These are phyloP conservation scores for Microctonus hyperodae DNA, from an alignment of 2,888 invertebrate genomes.

Conservation along the genomic window DNA sequence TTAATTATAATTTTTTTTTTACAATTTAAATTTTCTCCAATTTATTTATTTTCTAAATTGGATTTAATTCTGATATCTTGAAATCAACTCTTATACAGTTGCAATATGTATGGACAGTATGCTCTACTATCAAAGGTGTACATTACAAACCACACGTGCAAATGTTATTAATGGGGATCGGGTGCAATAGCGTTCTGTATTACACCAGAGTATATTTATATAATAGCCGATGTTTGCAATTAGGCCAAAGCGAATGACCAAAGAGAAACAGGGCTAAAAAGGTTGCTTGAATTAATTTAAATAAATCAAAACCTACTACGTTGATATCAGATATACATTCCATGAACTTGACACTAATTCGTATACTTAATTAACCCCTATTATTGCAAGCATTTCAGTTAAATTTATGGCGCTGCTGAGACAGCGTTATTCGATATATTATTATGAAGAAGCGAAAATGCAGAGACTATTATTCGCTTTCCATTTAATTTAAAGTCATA, in stretches of 20 bases:
- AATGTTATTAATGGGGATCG: background rate
- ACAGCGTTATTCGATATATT: background rate
- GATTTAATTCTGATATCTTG: too few species aligned
- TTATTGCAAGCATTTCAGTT: background rate
- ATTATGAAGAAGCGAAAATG: too few species aligned
- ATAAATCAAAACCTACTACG: background rate
- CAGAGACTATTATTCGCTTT: too few species aligned
- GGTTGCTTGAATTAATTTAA: background rate
- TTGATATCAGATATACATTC: background rate
- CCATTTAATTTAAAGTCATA: too few species aligned
- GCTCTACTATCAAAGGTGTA: too few species aligned
- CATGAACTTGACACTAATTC: constrained; percentile 9
- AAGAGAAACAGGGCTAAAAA: background rate
- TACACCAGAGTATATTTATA: background rate
- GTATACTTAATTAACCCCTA: background rate
- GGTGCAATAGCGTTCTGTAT: background rate
- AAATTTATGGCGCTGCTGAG: background rate
- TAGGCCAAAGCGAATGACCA: background rate
- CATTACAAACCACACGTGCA: background rate
- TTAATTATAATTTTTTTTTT: too few species aligned
- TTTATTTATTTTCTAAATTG: too few species aligned
- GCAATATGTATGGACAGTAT: too few species aligned
- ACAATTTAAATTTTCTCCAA: too few species aligned
- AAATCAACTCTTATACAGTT: too few species aligned
- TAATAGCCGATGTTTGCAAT: background rate